A percentile compares a stretch with the other conserved stretches of the same genome.
Conservation (phyloP, 2,113 vertebrate genomes). For the Echinops telfairi region DNA sequence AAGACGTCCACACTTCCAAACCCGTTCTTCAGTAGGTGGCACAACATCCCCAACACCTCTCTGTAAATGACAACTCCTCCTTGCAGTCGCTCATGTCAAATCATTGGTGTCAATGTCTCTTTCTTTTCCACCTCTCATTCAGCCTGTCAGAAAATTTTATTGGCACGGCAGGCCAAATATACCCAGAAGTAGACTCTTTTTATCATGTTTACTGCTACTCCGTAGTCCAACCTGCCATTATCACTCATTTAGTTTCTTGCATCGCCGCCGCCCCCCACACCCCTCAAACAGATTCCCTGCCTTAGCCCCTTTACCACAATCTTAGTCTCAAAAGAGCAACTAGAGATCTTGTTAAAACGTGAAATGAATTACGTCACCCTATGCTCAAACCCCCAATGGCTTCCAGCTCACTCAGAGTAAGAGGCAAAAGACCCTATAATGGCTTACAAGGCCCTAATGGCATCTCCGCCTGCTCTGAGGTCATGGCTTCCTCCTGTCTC, state of each 20-base stretch:
- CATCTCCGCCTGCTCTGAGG: neutral
- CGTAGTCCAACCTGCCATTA: fast-evolving
- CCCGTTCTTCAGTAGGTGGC: neutral
- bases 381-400: neutral
- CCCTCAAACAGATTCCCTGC: neutral
- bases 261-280: too few relatives aligned
- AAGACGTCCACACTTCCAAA: neutral
- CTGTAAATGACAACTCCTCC: neutral
- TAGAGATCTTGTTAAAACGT: neutral
- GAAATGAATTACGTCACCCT: neutral
- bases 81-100: neutral
- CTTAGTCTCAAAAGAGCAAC: neutral
- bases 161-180: too few relatives aligned
- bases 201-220: neutral
- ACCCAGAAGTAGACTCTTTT: neutral
- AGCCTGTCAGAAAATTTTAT: neutral
- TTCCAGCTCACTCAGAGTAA: neutral
- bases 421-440: neutral
- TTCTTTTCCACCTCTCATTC: neutral
- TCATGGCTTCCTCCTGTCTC: neutral
- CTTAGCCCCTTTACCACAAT: neutral
- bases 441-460: neutral
- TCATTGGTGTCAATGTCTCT: neutral
- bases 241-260: neutral
- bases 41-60: neutral